These are phyloP conservation scores for Lasioglossum oenotherae DNA, from an alignment of 2,888 invertebrate genomes.

Conservation along the genomic window DNA sequence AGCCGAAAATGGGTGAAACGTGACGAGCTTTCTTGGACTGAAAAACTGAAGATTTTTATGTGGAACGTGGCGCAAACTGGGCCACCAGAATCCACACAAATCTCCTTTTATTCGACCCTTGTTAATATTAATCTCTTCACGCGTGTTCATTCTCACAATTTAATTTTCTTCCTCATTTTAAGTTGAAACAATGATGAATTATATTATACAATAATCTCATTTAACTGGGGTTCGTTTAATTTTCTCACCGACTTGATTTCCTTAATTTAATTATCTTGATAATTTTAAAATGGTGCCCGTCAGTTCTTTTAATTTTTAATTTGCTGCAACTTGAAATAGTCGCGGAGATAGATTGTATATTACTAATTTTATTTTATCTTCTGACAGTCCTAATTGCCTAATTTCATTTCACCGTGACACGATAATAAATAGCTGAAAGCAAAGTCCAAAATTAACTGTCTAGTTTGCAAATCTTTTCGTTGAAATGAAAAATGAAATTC, in stretches of 20 bases:
- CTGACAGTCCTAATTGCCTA: not conserved
- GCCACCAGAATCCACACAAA: not conserved
- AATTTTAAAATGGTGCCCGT: not conserved
- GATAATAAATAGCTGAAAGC: not conserved
- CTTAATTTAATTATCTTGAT: not conserved
- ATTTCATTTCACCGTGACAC: not conserved
- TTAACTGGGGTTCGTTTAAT: not conserved
- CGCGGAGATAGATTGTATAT: not conserved
- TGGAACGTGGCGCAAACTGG: not conserved
- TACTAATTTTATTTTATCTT: not conserved
- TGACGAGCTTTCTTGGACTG: not conserved
- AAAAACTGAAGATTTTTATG: not conserved
- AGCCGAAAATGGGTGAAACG: slow-evolving; percentile 5
- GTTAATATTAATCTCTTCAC: too few relatives aligned
- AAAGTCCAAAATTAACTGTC: not conserved
- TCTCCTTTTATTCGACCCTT: not conserved
- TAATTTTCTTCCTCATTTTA: too few relatives aligned
- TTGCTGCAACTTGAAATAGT: too few relatives aligned
- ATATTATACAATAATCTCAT: too few relatives aligned
- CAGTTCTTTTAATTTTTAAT: not conserved
- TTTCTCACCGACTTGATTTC: not conserved
- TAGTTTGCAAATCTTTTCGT: not conserved
- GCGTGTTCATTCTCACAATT: too few relatives aligned
- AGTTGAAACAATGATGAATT: too few relatives aligned
- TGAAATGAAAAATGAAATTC: not conserved